Base-by-base conservation (phyloP, 2,797 vertebrate species). In the Betta splendens region DNA sequence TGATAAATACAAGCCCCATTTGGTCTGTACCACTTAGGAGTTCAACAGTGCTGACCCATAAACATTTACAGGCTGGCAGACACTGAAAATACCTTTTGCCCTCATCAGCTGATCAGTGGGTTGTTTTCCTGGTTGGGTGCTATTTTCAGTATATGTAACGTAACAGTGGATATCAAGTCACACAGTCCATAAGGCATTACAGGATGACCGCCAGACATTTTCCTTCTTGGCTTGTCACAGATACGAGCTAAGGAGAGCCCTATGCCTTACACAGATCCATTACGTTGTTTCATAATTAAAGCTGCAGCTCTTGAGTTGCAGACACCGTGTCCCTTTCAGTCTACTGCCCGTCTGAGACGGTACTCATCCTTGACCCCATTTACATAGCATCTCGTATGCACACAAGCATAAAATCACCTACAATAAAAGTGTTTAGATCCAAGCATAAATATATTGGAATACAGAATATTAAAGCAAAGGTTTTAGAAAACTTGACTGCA, bases 271-370 rank as follows among this genome's bases (percentile, higher is more conserved):
- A 63, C 50, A 50, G 66, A 75, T 80, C 56, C 7, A 38, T 81
- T 83, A 54, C 72, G 9, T 56, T 31, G 72, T 87, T 90, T 85
- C 76, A 89, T 88, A 88, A 91, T 86, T 77, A 60, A 87, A 72
- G 68, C 44, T 26, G 66, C n/a, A 28, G 62, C 48, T 71, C 73
- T 88, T 59, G 5, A 57, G 75, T 87, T 88, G 55, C 85, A 71
- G 61, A 75, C 54, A 22, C 56, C 13, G 32, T 80, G 62, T 43
- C 49, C 29, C 18, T 58, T 70, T 69, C 79, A 64, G 45, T 57
- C 70, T 70, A 44, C 9, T 37, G 32, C 10, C 1, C 43, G 21
- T 39, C 43, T 57, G 23, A 31, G 28, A 29, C 21, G 47, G 48
- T 51, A 29, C 23, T 31, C 48, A 20, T 40, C 68, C 71, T 59